A percentile compares a stretch with the other conserved stretches of the same genome.
Evolutionary conservation across 2,888 invertebrate species (phyloP).

Genomic region (Thymelicus sylvestris): DNA sequence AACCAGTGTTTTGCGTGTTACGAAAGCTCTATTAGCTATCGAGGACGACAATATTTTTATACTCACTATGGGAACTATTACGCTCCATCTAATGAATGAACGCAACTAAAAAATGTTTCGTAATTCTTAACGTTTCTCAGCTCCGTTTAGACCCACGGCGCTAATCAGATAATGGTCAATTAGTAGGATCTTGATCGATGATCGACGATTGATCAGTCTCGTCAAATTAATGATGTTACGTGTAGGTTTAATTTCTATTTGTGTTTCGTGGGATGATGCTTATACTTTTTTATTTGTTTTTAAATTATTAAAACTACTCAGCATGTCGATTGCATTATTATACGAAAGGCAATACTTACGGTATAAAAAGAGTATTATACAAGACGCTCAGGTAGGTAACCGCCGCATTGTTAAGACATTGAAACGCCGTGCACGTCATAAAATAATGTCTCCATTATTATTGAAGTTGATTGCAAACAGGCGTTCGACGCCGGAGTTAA

Average conservation of each 20-base stretch:
- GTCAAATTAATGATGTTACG: slow-evolving; percentile 11
- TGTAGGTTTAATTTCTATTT: slow-evolving; percentile 19
- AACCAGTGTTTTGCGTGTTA: slow-evolving; percentile 74
- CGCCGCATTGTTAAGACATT: slow-evolving; percentile 41
- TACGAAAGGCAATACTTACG: slow-evolving; percentile 26
- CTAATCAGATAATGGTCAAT: slow-evolving; percentile 33
- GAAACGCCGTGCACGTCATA: slow-evolving; percentile 46
- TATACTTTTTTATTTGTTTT: slow-evolving; percentile 26
- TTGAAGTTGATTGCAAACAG: slow-evolving; percentile 55
- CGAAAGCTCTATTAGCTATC: slow-evolving; percentile 60
- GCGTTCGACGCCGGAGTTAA: slow-evolving; percentile 62
- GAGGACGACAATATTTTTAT: slow-evolving; percentile 49
- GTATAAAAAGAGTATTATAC: slow-evolving; percentile 35
- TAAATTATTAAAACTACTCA: slow-evolving; percentile 22
- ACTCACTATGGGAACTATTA: slow-evolving; percentile 38
- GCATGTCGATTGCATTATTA: slow-evolving; percentile 32
- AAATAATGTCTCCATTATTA: slow-evolving; percentile 72
- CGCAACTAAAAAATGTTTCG: slow-evolving; percentile 8
- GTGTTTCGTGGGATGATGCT: slow-evolving; percentile 2
- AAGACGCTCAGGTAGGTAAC: slow-evolving; percentile 37
- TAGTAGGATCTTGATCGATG: slow-evolving; percentile 22
- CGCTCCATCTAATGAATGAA: slow-evolving; percentile 12
- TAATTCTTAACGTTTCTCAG: slow-evolving; percentile 19
- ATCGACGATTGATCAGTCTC: slow-evolving; percentile 21
- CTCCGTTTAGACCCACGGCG: slow-evolving; percentile 6